phyloP scores from a whole-genome alignment of 1,140 invertebrate species.

The Phortica variegata region DNA sequence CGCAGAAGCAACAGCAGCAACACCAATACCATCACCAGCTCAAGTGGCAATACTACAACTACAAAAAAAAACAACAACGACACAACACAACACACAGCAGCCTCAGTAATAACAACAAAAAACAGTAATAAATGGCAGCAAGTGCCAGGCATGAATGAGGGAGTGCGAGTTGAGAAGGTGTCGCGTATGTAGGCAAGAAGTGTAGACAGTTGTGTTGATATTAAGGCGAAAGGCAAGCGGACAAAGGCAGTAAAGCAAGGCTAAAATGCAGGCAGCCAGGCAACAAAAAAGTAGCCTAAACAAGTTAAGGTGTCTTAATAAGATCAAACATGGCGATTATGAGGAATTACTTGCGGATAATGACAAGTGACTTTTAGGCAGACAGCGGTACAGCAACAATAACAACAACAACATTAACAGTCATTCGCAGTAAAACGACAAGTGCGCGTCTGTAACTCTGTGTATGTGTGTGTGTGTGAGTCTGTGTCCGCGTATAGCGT shows the following conservation, averaged over 20 bases:
- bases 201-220: slow-evolving; percentile 1
- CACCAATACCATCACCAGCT: neutral
- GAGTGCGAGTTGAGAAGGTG: slow-evolving; percentile 5
- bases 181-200: neutral
- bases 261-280: too few relatives aligned
- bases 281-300: slow-evolving; percentile 11
- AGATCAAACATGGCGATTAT: slow-evolving; percentile 46
- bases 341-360: slow-evolving; percentile 41
- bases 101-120: neutral
- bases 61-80: slow-evolving; percentile 1
- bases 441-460: too few relatives aligned
- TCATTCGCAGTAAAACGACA: too few relatives aligned
- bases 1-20: slow-evolving; percentile 1
- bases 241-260: too few relatives aligned
- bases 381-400: slow-evolving; percentile 4
- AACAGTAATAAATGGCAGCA: neutral
- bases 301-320: slow-evolving; percentile 49
- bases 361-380: slow-evolving; percentile 23
- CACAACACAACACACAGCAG: slow-evolving; percentile 1
- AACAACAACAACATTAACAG: slow-evolving; percentile 16
- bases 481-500: too few relatives aligned
- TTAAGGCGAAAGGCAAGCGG: slow-evolving; percentile 19
- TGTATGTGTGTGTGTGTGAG: too few relatives aligned
- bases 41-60: slow-evolving; percentile 1
- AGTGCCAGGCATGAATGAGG: slow-evolving; percentile 26